Base-by-base conservation (phyloP, 2,888 invertebrate species). In the Diogma glabrata region DNA sequence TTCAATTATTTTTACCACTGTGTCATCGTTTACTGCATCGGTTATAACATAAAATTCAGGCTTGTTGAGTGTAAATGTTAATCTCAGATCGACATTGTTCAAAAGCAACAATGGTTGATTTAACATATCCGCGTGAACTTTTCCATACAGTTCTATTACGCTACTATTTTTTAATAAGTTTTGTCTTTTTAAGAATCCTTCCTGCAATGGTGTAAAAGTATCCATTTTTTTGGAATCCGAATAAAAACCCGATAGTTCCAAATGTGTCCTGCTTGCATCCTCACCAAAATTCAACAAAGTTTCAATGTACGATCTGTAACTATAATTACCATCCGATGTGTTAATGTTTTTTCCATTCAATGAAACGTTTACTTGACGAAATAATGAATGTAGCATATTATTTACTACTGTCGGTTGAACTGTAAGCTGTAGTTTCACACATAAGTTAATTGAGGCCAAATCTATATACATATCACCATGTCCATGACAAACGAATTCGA, bases 321-420 rank as follows among this genome's bases (percentile, higher is more conserved):
- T 28, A 19, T 54, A 54, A 40, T 38, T 49, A 12, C 48, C 48
- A 12, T 49, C 36, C 1, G 52, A 43, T 16, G 51, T 26, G 19
- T 49, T 45, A 19, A 54, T 52, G 22, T 26, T 36, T 45, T 53
- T 51, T 6, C 52, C 51, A 51, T 54, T 54, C 17, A 54, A 43
- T 26, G 14, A 47, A 14, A 50, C 22, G 9, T 49, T 50, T 2
- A 51, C 22, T 23, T 54, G 53, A 8, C 23, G 30, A 28, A 53
- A 53, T 9, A 53, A 22, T 2, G 50, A 51, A 30, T 55, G 53
- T 5, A 52, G 5, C 4, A 47, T 22, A 28, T 51, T 51, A 22
- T 55, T 55, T 3, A 50, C 46, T n/a, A 47, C 17, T 12, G 33
- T 23, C 1, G 22, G 28, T 30, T 36, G 46, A 38, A 40, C 47